Conservation (phyloP, 2,113 vertebrate species). For the Gymnarchus niloticus region DNA sequence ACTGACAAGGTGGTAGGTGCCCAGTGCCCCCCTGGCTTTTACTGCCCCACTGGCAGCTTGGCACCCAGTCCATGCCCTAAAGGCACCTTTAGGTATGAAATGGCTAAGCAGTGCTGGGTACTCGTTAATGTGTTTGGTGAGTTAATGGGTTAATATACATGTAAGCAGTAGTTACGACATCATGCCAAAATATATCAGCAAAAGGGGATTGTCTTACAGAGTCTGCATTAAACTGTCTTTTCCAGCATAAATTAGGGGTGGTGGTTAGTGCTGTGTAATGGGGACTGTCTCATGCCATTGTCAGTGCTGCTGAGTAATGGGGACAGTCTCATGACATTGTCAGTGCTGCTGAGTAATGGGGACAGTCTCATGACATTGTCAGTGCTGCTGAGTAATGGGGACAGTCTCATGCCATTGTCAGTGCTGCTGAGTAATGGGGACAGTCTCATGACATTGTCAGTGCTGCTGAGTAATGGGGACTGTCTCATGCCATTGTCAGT, state of each 20-base stretch:
- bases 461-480: neutral
- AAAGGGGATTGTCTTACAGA: neutral
- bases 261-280: neutral
- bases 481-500: neutral
- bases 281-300: neutral
- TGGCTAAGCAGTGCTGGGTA: too few species aligned
- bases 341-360: neutral
- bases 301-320: neutral
- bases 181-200: neutral
- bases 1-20: conserved; percentile 62
- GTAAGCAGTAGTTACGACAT: too few species aligned
- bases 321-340: neutral
- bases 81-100: conserved; percentile 63
- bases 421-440: neutral
- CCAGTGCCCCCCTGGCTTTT: conserved; percentile 57
- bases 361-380: neutral
- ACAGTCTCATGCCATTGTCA: neutral
- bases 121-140: too few species aligned
- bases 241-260: too few species aligned
- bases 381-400: neutral
- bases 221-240: neutral
- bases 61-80: conserved; percentile 59
- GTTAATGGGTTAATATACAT: too few species aligned
- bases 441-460: neutral
- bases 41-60: conserved; percentile 48